phyloP scores from a whole-genome alignment of 2,113 vertebrate genomes.

The Sporophila hypoxantha region DNA sequence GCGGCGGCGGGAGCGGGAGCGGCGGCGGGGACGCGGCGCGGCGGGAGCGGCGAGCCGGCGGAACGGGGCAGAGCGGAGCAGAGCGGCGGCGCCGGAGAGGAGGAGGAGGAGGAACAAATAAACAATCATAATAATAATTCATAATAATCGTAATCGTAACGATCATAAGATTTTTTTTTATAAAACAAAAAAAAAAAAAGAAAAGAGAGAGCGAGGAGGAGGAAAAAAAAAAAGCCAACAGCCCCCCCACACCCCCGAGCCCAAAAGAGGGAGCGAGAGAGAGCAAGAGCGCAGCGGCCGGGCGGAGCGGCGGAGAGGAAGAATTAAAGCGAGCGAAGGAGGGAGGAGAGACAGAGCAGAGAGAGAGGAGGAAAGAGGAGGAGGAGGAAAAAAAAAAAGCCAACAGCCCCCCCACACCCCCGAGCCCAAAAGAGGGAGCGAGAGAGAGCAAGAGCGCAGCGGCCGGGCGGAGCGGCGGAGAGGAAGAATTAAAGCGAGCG shows the following conservation, averaged over 20 bases:
- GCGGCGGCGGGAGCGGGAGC: too few species aligned
- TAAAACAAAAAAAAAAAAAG: not conserved
- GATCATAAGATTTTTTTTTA: not conserved
- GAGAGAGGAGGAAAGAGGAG: not conserved
- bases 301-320: not conserved
- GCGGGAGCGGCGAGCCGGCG: not conserved
- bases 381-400: not conserved
- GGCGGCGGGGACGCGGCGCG: not conserved
- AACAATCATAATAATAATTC: conserved; percentile 1
- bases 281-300: not conserved
- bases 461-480: not conserved
- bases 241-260: not conserved
- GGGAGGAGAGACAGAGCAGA: conserved; percentile 22
- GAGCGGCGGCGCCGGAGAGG: not conserved
- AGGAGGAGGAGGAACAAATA: not conserved
- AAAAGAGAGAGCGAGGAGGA: not conserved
- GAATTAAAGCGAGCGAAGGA: conserved; percentile 13
- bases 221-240: not conserved
- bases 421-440: conserved; percentile 16
- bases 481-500: conserved; percentile 8
- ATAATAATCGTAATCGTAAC: not conserved
- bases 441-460: conserved; percentile 12
- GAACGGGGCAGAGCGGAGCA: not conserved
- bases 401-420: not conserved
- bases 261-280: conserved; percentile 22